These are phyloP conservation scores for Echinops telfairi DNA, from an alignment of 2,113 vertebrate species.

Conservation along the genomic window DNA sequence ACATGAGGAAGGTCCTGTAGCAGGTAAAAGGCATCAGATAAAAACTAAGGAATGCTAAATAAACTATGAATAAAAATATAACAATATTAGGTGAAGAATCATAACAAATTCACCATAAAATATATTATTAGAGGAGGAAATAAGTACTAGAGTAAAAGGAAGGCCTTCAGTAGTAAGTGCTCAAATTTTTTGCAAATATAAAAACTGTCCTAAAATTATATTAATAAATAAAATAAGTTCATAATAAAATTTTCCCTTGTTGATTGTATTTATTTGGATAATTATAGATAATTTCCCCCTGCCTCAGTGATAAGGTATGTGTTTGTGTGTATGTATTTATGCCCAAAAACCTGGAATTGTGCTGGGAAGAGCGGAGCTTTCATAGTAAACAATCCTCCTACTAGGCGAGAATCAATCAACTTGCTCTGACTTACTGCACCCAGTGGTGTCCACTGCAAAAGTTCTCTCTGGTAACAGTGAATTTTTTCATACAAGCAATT, in stretches of 20 bases:
- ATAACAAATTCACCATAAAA: background rate
- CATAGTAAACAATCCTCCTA: too few relatives aligned
- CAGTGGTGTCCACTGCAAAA: too few relatives aligned
- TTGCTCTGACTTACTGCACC: too few relatives aligned
- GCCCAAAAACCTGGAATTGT: too few relatives aligned
- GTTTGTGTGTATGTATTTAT: too few relatives aligned
- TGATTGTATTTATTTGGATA: background rate
- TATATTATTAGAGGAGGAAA: background rate
- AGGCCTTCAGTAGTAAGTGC: background rate
- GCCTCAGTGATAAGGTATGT: background rate
- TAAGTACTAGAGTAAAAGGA: accelerated
- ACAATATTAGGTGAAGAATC: background rate
- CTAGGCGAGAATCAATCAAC: too few relatives aligned
- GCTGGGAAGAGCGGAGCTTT: too few relatives aligned
- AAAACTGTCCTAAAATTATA: background rate
- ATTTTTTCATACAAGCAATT: too few relatives aligned
- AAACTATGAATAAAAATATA: background rate
- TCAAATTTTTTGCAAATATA: background rate
- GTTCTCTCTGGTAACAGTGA: too few relatives aligned
- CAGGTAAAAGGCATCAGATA: background rate
- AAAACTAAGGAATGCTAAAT: background rate
- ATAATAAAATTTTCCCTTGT: background rate
- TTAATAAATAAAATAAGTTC: conserved; percentile 15
- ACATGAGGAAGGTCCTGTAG: background rate
- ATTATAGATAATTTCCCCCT: background rate